Evolutionary conservation across 2,113 vertebrate genomes (phyloP), one percentile per base, ranked within the genome.

Genomic region (Ornithorhynchus anatinus): DNA sequence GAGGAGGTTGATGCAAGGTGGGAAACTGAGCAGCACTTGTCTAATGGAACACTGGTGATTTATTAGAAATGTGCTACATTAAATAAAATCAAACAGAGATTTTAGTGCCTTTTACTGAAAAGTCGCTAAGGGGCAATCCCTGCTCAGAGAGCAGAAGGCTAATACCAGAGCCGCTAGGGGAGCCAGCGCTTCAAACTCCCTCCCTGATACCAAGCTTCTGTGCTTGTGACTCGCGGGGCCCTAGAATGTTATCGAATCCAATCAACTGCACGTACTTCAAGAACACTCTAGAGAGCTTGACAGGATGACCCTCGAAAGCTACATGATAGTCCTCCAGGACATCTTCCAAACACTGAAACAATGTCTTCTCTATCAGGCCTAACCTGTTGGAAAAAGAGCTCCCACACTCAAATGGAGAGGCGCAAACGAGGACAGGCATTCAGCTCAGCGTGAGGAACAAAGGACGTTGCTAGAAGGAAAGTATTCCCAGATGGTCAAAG

Each of bases 381-480:
- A 59, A 50, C 6, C 33, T 40, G 35, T 68, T 54, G 60, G 50
- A 36, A 75, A 57, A 16, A 59, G 23, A 3, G 37, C 32, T 72
- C 69, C 73, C 25, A 57, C 4, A 69, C 5, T 68, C 47, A 63
- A 37, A 16, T 44, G 59, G 29, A 75, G 72, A 40, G 32, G 59
- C 17, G 50, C 73, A 71, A 56, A 75, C 11, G 77, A 75, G 75
- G 8, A 56, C 3, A 22, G 3, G 27, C 20, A 69, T 40, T 10
- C 40, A 60, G 23, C 12, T 8, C 80, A 32, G 36, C 36, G 29
- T 77, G 75, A 71, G 48, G 37, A 58, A 67, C 40, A 80, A 66
- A 84, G 37, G n/a, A 31, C 58, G 40, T 86, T 69, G 79, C 57
- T 64, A 83, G 43, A 57, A 84, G 67, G 82, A 50, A 77, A 50